These are phyloP conservation scores for Melanostigma gelatinosum DNA, from an alignment of 2,113 vertebrate genomes.

Conservation along the genomic window DNA sequence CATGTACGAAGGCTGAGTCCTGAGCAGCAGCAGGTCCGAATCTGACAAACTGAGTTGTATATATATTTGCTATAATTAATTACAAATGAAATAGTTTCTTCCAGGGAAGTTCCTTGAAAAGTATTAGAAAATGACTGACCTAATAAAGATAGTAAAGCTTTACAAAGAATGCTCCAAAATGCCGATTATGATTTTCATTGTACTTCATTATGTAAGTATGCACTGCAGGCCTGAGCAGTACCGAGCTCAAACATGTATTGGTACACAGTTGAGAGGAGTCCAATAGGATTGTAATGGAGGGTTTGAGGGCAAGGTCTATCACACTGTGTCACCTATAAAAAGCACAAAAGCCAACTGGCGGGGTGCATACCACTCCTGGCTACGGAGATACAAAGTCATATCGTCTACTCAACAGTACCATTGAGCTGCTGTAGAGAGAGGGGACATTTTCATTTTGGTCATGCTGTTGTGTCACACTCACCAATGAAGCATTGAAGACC, in stretches of 20 bases:
- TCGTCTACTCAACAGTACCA: conserved; percentile 44
- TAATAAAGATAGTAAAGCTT: no score
- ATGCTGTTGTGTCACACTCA: conserved; percentile 54
- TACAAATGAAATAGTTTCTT: background rate
- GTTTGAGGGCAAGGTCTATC: conserved; percentile 76
- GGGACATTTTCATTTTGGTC: conserved; percentile 55
- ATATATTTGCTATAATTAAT: background rate
- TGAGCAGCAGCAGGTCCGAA: background rate
- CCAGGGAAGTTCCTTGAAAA: background rate
- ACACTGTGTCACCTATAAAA: conserved; percentile 77
- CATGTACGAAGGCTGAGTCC: background rate
- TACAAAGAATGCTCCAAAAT: background rate
- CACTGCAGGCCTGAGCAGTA: background rate
- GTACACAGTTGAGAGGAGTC: conserved; percentile 69
- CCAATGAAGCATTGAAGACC: conserved; percentile 39
- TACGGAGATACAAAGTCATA: conserved; percentile 27
- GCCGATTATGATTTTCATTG: background rate
- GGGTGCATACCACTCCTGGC: conserved; percentile 71
- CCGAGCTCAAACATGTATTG: background rate
- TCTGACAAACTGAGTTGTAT: background rate
- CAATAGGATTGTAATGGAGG: conserved; percentile 77
- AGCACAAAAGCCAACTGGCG: conserved; percentile 67
- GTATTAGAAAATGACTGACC: no score
- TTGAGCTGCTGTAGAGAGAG: conserved; percentile 27
- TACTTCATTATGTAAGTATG: background rate